Evolutionary conservation across 2,888 invertebrate species (phyloP), one percentile per base, ranked within the genome.

Genomic region (Cylindroiulus punctatus): DNA sequence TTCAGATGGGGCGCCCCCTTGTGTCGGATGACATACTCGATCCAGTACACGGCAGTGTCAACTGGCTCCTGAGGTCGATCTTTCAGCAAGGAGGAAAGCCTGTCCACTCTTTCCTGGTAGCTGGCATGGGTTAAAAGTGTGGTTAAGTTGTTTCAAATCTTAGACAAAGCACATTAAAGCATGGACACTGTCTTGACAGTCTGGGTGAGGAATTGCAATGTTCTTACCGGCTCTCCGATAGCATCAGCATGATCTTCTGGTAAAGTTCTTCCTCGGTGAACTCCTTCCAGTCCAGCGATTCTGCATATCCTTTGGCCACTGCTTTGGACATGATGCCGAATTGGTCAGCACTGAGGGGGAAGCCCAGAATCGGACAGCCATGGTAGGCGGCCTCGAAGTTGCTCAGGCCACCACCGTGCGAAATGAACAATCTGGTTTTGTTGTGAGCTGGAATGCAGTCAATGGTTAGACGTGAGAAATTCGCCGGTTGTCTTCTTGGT

Each of bases 331-430:
- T 76, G 40, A 87, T 87, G 10, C 86, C 86, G 2, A 83, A 44
- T 44, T 87, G 87, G 22, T 87, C 87, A 12, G 57, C 87, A 76
- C 84, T 42, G 2, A 87, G 32, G 14, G 87, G 87, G 30, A 87
- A 84, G 4, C 86, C 87, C 44, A 87, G 17, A n/a, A 87, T 19
- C 14, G 87, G 87, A 65, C 82, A 82, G 12, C 65, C 76, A 40
- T 87, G 86, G 26, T 87, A 87, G 14, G 42, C n/a, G 12, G 83
- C 85, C 40, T 87, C 87, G 26, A 85, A 85, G 22, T 40, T 40
- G 76, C 87, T 87, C 42, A 86, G 42, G 40, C 76, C 57, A 76
- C 87, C 87, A 44, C 85, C 86, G 40, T 87, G 87, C 30, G 86
- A 87, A 12, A 87, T 87, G 82, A 87, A 87, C 26, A 87, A 83